These are phyloP conservation scores for Dipodomys stephensi DNA, from an alignment of 2,113 vertebrate species.

Conservation along the genomic window DNA sequence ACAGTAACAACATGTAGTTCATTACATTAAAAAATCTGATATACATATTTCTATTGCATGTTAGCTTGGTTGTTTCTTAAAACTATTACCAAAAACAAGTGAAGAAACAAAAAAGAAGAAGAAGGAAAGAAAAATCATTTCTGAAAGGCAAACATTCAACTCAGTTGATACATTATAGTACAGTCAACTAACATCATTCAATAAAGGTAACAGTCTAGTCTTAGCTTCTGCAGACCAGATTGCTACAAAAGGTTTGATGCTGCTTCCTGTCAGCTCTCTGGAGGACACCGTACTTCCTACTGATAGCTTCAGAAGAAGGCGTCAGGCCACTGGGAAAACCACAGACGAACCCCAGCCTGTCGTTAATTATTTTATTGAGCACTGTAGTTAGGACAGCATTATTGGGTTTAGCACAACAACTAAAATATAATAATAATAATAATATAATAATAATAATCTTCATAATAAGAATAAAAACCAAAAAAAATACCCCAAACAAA, in stretches of 20 bases:
- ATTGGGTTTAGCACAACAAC: slow-evolving; percentile 90
- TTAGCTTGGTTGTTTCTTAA: slow-evolving; percentile 90
- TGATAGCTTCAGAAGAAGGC: slow-evolving; percentile 79
- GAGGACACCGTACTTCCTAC: slow-evolving; percentile 80
- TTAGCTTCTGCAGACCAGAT: slow-evolving; percentile 88
- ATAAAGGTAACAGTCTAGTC: slow-evolving; percentile 90
- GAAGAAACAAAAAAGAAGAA: slow-evolving; percentile 82
- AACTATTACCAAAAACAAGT: slow-evolving; percentile 88
- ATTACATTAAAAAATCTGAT: slow-evolving; percentile 91
- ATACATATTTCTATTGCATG: slow-evolving; percentile 93
- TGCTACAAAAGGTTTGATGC: slow-evolving; percentile 87
- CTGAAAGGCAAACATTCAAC: slow-evolving; percentile 90
- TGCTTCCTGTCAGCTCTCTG: slow-evolving; percentile 78
- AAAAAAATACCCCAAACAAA: too few relatives aligned
- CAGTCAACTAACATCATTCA: slow-evolving; percentile 92
- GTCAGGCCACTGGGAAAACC: slow-evolving; percentile 78
- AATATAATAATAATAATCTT: slow-evolving; percentile 71
- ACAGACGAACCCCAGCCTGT: slow-evolving; percentile 80
- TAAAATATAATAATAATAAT: slow-evolving; percentile 74
- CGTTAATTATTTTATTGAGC: slow-evolving; percentile 81
- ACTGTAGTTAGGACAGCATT: slow-evolving; percentile 88
- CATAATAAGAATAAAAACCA: slow-evolving; percentile 35
- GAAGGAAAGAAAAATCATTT: slow-evolving; percentile 76
- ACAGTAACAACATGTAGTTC: slow-evolving; percentile 90
- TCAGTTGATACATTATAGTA: slow-evolving; percentile 97